Percentiles rank a stretch among this genome's conserved stretches.
phyloP scores from a whole-genome alignment of 2,888 invertebrate genomes.

The Eudasyphora cyanicolor region DNA sequence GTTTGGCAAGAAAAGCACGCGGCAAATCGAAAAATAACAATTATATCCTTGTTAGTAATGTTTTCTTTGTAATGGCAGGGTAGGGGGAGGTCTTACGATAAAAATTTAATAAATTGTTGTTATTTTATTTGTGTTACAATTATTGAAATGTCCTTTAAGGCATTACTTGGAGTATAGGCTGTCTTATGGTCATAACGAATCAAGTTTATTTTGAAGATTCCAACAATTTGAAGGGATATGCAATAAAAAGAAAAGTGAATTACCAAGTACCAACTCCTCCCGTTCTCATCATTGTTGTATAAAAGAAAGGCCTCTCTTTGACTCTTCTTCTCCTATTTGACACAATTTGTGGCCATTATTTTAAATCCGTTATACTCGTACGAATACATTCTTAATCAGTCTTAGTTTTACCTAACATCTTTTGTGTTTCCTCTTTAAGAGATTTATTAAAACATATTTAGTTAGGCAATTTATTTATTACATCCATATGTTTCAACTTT shows the following conservation, averaged over 20 bases:
- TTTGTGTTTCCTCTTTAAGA: background rate
- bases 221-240: too few relatives aligned
- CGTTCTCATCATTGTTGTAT: too few relatives aligned
- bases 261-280: too few relatives aligned
- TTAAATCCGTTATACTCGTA: too few relatives aligned
- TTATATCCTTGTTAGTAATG: background rate
- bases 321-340: too few relatives aligned
- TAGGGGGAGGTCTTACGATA: background rate
- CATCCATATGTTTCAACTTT: background rate
- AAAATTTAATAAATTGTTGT: constrained; percentile 2
- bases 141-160: background rate
- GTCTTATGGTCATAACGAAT: too few relatives aligned
- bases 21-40: constrained; percentile 5
- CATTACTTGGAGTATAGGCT: background rate
- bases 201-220: too few relatives aligned
- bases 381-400: too few relatives aligned
- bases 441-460: background rate
- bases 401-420: too few relatives aligned
- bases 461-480: background rate
- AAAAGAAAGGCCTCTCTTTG: too few relatives aligned
- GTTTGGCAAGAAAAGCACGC: background rate
- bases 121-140: background rate
- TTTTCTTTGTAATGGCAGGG: background rate
- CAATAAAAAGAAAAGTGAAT: too few relatives aligned
- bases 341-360: too few relatives aligned